These are phyloP conservation scores for Heptranchias perlo DNA, from an alignment of 2,113 vertebrate genomes.

Conservation along the genomic window DNA sequence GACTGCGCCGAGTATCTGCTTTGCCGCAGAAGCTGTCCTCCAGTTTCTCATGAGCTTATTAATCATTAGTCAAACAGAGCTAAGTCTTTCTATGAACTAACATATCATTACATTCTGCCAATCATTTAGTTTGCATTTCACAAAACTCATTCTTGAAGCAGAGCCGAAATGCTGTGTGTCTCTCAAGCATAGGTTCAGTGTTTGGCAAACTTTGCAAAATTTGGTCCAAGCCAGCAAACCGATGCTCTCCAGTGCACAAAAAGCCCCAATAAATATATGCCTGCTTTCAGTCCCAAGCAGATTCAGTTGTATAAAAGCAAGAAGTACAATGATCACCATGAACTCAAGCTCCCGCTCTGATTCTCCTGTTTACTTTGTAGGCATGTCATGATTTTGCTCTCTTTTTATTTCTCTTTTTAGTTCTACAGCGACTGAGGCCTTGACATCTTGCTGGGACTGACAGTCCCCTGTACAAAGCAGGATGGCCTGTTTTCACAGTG, in stretches of 20 bases:
- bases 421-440: constrained; percentile 18
- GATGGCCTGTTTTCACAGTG: constrained; percentile 34
- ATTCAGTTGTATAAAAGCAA: constrained; percentile 3
- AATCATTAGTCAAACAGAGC: neutral
- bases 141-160: neutral
- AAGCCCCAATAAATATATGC: neutral
- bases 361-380: constrained; percentile 34
- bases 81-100: neutral
- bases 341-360: neutral
- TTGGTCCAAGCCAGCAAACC: neutral
- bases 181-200: neutral
- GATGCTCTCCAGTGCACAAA: neutral
- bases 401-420: constrained; percentile 29
- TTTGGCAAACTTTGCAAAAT: constrained; percentile 7
- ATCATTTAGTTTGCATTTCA: neutral
- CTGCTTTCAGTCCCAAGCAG: neutral
- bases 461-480: constrained; percentile 31
- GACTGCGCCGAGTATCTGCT: neutral
- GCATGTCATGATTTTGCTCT: constrained; percentile 35
- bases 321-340: constrained; percentile 31
- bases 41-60: neutral
- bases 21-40: neutral
- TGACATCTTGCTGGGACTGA: constrained; percentile 37
- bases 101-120: neutral
- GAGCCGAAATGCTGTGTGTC: neutral